Evolutionary conservation across 2,113 vertebrate species (phyloP).

Genomic region (Triplophysa rosa): DNA sequence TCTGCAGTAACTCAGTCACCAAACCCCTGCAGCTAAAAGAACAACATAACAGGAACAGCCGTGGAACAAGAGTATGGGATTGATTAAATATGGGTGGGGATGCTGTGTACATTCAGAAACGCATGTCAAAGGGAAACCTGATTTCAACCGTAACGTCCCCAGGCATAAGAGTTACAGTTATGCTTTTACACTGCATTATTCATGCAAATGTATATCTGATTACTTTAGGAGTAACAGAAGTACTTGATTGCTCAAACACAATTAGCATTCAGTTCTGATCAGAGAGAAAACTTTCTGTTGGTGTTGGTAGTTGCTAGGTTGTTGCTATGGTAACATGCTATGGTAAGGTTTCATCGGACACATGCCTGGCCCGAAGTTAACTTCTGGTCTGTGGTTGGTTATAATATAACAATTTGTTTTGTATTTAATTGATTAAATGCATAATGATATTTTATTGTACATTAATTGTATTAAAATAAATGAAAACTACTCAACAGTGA

Average conservation of each 20-base stretch:
- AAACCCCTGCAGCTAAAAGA: slow-evolving; percentile 50
- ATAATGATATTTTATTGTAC: too few species aligned
- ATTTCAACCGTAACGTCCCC: neutral
- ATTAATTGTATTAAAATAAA: too few species aligned
- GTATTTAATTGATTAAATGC: too few species aligned
- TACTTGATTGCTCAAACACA: slow-evolving; percentile 12
- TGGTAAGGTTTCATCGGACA: too few species aligned
- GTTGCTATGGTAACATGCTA: too few species aligned
- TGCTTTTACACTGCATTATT: neutral
- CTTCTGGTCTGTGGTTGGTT: too few species aligned
- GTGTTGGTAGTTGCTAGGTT: too few species aligned
- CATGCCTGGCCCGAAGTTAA: too few species aligned
- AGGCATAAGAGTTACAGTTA: neutral
- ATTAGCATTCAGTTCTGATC: slow-evolving; percentile 42
- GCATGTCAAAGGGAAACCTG: neutral
- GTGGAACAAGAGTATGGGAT: neutral
- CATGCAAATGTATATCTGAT: slow-evolving; percentile 10
- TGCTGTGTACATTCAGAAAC: slow-evolving; percentile 19
- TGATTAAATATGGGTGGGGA: slow-evolving; percentile 10
- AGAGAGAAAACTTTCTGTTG: slow-evolving; percentile 32
- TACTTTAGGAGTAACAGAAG: neutral
- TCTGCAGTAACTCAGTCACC: slow-evolving; percentile 44
- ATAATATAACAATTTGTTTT: too few species aligned
- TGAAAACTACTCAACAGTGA: too few species aligned
- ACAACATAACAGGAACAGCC: slow-evolving; percentile 52